Evolutionary conservation across 1,140 invertebrate species (phyloP).

Genomic region (Drosophila prosaltans): DNA sequence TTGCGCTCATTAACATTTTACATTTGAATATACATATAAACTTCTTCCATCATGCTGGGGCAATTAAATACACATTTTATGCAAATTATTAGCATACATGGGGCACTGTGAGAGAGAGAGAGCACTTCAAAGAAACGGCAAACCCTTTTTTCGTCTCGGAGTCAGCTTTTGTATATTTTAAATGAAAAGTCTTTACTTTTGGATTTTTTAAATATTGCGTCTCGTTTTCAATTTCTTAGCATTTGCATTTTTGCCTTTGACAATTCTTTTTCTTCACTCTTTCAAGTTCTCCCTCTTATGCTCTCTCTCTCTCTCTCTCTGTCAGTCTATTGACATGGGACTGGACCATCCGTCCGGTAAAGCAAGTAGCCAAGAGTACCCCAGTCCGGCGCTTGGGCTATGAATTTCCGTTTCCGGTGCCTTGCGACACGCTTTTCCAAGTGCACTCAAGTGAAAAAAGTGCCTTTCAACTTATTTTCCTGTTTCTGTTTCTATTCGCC

Average conservation of each 20-base stretch:
- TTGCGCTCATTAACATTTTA: conserved; percentile 30
- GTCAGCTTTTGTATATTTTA: conserved; percentile 41
- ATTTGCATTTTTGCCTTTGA: conserved; percentile 72
- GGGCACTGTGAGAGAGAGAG: conserved; percentile 44
- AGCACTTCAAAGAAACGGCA: conserved; percentile 33
- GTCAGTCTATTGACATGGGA: conserved; percentile 64
- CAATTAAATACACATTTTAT: conserved; percentile 68
- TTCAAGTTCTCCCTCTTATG: conserved; percentile 19
- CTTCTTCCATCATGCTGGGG: conserved; percentile 14
- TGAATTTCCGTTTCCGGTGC: conserved; percentile 72
- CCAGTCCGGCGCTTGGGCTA: conserved; percentile 39
- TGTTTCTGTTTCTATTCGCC: conserved; percentile 51
- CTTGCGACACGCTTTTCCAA: conserved; percentile 63
- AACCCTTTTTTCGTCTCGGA: conserved; percentile 13
- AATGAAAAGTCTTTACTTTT: conserved; percentile 58
- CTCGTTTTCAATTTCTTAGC: conserved; percentile 71
- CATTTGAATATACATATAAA: background rate
- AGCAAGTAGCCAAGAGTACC: conserved; percentile 55
- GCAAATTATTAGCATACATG: conserved; percentile 67
- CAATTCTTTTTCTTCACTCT: conserved; percentile 36
- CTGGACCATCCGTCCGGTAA: conserved; percentile 50
- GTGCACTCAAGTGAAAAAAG: conserved; percentile 72
- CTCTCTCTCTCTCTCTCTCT: conserved; percentile 26
- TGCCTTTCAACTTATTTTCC: conserved; percentile 75
- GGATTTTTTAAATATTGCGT: conserved; percentile 59